Percentiles rank a stretch among this genome's conserved stretches.
These are phyloP conservation scores for Sebastiscus albofasciatus DNA, from an alignment of 2,797 vertebrate species.

Conservation along the genomic window DNA sequence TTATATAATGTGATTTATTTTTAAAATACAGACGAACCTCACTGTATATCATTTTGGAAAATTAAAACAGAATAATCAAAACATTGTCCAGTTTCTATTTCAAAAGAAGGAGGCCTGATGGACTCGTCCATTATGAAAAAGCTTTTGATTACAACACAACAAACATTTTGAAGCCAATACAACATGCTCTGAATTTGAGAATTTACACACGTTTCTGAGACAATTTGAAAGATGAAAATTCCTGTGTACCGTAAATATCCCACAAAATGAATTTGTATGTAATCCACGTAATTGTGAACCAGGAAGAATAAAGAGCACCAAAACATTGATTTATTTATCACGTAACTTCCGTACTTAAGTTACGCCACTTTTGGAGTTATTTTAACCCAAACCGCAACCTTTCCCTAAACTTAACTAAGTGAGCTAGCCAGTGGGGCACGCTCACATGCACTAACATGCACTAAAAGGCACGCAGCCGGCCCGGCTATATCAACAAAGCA, in stretches of 20 bases:
- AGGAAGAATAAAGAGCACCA: no score
- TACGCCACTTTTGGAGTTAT: not conserved
- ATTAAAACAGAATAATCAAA: not conserved
- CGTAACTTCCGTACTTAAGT: no score
- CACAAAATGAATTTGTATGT: no score
- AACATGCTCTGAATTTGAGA: not conserved
- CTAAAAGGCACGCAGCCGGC: no score
- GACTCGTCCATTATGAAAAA: not conserved
- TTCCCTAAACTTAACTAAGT: not conserved
- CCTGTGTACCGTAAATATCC: no score
- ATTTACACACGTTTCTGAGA: not conserved
- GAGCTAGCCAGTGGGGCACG: no score
- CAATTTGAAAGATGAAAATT: not conserved
- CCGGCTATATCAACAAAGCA: no score
- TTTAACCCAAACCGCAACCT: not conserved
- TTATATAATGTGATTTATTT: not conserved
- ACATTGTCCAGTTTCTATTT: not conserved
- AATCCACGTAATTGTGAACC: no score
- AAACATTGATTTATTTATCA: no score
- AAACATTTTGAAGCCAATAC: not conserved
- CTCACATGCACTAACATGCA: no score
- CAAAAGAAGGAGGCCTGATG: not conserved
- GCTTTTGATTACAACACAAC: not conserved
- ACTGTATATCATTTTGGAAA: not conserved
- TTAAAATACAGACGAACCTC: not conserved